A percentile compares a stretch with the other conserved stretches of the same genome.
Evolutionary conservation across 1,140 invertebrate genomes (phyloP).

Genomic region (Phthorimaea operculella): DNA sequence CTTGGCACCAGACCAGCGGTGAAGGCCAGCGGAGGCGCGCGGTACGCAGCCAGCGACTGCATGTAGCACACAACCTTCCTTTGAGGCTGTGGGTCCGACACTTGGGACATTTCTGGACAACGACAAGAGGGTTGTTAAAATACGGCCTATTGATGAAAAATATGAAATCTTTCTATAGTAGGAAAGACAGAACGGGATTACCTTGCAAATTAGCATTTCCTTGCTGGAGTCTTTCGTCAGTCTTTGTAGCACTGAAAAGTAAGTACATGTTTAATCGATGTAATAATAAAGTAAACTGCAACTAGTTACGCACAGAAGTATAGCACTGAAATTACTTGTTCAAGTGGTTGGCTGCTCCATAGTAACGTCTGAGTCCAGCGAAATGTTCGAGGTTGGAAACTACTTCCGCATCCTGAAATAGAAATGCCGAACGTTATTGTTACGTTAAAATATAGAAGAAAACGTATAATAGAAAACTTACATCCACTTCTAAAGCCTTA

Average conservation of each 20-base stretch:
- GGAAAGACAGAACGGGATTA: conserved; percentile 15
- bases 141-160: conserved; percentile 2
- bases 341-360: conserved; percentile 50
- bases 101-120: conserved; percentile 49
- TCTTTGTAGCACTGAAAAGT: conserved; percentile 32
- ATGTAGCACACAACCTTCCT: conserved; percentile 75
- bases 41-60: conserved; percentile 73
- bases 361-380: conserved; percentile 37
- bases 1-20: conserved; percentile 76
- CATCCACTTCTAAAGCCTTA: conserved; percentile 29
- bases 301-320: background rate
- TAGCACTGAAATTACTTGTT: conserved; percentile 40
- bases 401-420: conserved; percentile 31
- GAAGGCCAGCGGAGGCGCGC: conserved; percentile 75
- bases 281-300: background rate
- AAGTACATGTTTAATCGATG: conserved; percentile 6
- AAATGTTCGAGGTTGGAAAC: conserved; percentile 21
- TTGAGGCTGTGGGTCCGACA: conserved; percentile 24
- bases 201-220: conserved; percentile 58
- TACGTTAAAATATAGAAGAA: background rate
- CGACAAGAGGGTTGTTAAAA: background rate
- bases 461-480: conserved; percentile 18
- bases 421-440: background rate
- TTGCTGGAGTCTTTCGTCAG: conserved; percentile 46
- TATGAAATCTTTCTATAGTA: background rate